Conservation (phyloP, 2,888 invertebrate genomes). For the Julus scanicus region DNA sequence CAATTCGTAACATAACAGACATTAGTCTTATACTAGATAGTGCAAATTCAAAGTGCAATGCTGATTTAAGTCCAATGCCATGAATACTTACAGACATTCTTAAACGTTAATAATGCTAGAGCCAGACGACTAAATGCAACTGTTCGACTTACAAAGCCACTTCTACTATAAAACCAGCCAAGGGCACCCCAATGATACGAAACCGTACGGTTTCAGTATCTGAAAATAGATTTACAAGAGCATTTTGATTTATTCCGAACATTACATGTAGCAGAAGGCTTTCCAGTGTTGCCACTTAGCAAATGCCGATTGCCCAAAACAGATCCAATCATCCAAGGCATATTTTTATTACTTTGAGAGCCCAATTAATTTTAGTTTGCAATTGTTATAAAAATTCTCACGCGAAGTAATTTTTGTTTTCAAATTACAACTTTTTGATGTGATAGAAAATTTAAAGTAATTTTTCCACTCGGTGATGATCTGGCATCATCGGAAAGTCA, state of each 20-base stretch:
- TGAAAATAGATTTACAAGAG: not conserved
- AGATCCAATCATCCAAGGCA: no score
- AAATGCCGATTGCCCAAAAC: no score
- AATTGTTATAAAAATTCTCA: no score
- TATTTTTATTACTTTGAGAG: no score
- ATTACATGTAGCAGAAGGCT: not conserved
- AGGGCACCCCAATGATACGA: slow-evolving; percentile 7
- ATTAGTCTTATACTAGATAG: no score
- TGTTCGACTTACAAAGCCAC: not conserved
- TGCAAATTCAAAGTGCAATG: not conserved
- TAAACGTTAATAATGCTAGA: not conserved
- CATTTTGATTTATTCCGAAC: slow-evolving; percentile 33
- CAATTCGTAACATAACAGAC: not conserved
- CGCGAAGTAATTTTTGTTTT: no score
- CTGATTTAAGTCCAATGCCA: not conserved
- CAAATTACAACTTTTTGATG: no score
- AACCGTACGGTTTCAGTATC: slow-evolving; percentile 1
- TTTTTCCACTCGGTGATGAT: no score
- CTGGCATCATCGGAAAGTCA: not conserved
- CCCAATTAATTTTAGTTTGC: no score
- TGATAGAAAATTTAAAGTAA: no score
- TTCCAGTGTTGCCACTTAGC: not conserved
- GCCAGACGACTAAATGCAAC: not conserved
- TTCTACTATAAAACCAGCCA: not conserved
- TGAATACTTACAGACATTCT: not conserved